Base-by-base conservation (phyloP, 2,797 vertebrate species). In the Eulemur coronatus region DNA sequence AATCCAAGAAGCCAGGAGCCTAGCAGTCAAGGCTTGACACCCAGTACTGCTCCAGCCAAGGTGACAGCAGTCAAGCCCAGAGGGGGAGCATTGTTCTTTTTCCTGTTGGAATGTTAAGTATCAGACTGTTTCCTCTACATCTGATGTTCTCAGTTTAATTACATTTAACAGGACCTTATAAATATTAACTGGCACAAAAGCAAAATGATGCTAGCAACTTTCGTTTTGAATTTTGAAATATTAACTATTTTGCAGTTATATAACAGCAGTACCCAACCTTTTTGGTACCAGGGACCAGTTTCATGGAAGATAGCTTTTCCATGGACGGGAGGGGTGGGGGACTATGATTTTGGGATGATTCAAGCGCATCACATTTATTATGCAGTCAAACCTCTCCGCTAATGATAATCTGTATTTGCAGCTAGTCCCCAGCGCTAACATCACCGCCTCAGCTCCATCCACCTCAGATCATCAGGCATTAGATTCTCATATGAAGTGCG, bases 11-110 rank as follows among this genome's bases (percentile, higher is more conserved):
- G 18, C 12, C 35, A 84, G 57, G 33, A 48, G 30, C 22, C 46
- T 18, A 67, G 50, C 7, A 59, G 7, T 57, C 63, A 46, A 79
- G n/a, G 52, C 33, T 52, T 84, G 57, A 78, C 43, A 20, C 38
- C 28, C 4, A 24, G 24, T 18, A 38, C 38, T 48, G 48, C 48
- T 48, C 48, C 48, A 24, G 61, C 9, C 1, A 35, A 6, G 48
- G 48, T 3, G 12, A 35, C 0, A 0, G 76, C 4, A 41, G 67
- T 15, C 4, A 6, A 57, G 38, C 14, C 7, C 5, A 50, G 43
- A 17, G 7, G 15, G 2, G 1, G 50, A 48, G 0, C 0, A 28
- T 6, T 26, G 14, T 14, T 72, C 13, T 48, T 20, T 46, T 84
- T 59, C 80, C 43, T 38, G 9, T n/a, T 3, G n/a, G 35, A 75